Conservation (phyloP, 2,888 invertebrate species). For the Neoascia interrupta region DNA sequence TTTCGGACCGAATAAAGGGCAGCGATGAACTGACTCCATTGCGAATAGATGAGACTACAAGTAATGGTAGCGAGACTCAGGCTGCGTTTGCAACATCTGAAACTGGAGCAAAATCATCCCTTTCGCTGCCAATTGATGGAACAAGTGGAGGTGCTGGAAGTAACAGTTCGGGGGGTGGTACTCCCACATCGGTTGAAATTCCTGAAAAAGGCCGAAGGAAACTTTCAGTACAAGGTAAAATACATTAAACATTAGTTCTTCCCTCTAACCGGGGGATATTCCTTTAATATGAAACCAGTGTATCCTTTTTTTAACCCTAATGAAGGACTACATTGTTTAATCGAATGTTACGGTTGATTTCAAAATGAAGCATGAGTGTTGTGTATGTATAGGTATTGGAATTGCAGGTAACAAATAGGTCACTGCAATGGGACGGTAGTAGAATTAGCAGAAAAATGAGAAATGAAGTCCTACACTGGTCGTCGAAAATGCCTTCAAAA, state of each 20-base stretch:
- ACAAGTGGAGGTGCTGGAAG: slow-evolving; percentile 74
- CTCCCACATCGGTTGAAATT: slow-evolving; percentile 74
- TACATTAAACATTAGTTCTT: background rate
- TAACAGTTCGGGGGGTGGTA: slow-evolving; percentile 73
- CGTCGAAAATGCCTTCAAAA: too few relatives aligned
- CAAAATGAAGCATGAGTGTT: too few relatives aligned
- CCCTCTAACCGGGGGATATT: too few relatives aligned
- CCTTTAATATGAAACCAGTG: too few relatives aligned
- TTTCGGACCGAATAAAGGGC: slow-evolving; percentile 39
- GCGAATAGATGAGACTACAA: slow-evolving; percentile 39
- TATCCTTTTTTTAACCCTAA: too few relatives aligned
- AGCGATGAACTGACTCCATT: slow-evolving; percentile 53
- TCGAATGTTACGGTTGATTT: too few relatives aligned
- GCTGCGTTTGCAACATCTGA: slow-evolving; percentile 4
- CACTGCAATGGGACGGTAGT: too few relatives aligned
- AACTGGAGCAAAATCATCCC: slow-evolving; percentile 73
- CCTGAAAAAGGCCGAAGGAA: slow-evolving; percentile 77
- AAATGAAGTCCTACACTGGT: too few relatives aligned
- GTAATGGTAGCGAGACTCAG: slow-evolving; percentile 16
- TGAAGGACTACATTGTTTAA: too few relatives aligned
- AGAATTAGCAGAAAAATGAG: too few relatives aligned
- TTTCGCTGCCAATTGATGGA: slow-evolving; percentile 74
- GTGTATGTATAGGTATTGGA: too few relatives aligned
- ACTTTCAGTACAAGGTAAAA: slow-evolving; percentile 78
- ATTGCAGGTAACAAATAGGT: too few relatives aligned